phyloP scores from a whole-genome alignment of 1,140 invertebrate species.

The Diorhabda carinulata region DNA sequence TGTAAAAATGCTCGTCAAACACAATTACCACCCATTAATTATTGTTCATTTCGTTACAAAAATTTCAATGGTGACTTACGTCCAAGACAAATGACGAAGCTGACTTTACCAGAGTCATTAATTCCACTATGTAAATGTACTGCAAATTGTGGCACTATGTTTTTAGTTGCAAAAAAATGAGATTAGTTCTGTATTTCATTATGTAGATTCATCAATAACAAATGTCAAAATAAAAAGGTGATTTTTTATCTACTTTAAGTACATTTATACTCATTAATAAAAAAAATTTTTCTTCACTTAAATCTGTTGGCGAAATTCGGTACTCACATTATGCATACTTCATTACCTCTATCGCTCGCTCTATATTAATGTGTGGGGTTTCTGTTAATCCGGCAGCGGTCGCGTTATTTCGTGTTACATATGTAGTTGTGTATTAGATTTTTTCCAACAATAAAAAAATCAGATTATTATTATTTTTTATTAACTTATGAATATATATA shows the following conservation, averaged over 20 bases:
- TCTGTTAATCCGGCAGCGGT: no score
- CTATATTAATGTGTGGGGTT: background rate
- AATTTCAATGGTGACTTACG: constrained; percentile 23
- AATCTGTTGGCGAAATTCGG: constrained; percentile 6
- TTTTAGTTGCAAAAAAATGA: constrained; percentile 16
- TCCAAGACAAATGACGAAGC: constrained; percentile 8
- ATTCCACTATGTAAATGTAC: constrained; percentile 25
- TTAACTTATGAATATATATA: no score
- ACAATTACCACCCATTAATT: constrained; percentile 28
- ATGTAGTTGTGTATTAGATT: no score
- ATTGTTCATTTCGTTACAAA: constrained; percentile 27
- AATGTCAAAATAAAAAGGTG: constrained; percentile 25
- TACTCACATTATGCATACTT: constrained; percentile 18
- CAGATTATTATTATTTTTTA: no score
- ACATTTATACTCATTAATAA: background rate
- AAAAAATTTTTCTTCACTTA: constrained; percentile 4
- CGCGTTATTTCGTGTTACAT: no score
- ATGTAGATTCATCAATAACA: constrained; percentile 25
- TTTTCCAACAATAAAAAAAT: no score
- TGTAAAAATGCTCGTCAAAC: constrained; percentile 30
- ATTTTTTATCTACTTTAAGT: constrained; percentile 23
- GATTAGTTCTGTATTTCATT: constrained; percentile 25
- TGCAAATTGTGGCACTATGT: constrained; percentile 23
- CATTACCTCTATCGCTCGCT: constrained; percentile 4
- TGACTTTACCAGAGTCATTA: constrained; percentile 12